Base-by-base conservation (phyloP, 2,797 vertebrate genomes). In the Choloepus didactylus region DNA sequence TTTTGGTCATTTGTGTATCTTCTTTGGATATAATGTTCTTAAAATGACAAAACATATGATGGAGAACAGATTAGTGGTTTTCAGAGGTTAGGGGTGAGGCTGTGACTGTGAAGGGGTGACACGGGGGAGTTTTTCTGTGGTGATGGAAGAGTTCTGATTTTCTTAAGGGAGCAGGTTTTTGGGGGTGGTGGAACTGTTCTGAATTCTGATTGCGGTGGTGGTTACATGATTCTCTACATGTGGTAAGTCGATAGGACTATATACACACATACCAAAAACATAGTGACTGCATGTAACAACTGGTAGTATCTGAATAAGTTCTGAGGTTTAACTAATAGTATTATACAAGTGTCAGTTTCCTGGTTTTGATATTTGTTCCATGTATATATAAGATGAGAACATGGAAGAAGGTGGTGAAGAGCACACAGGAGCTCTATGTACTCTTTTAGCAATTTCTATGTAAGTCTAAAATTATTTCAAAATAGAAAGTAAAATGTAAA, bases 391-490 rank as follows among this genome's bases (percentile, higher is more conserved):
- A 72, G 41, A 41, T 9, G 5, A 6, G 35, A 27, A 15, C 23
- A 11, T 3, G 1, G 8, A 9, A 25, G 64, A 67, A 27, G 16
- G 64, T 51, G 80, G 59, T 66, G 51, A 44, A 51, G 23, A 10
- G 44, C 2, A 9, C 51, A 59, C 46, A 73, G 56, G n/a, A 77
- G 19, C 3, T 46, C 6, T 44, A 38, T 51, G n/a, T 44, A 67
- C 15, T 54, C 10, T 80, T 54, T 75, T 21, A 73, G 18, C 38
- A 69, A 46, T 31, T 87, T 73, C n/a, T 46, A 6, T 29, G 27
- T 69, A 49, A 73, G 41, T 91, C 29, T 84, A 56, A 87, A 84
- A 46, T 73, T 44, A 70, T 59, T 89, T 75, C n/a, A 66, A n/a
- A 35, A 31, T 35, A 44, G 72, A 83, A 38, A 46, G 12, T 54